Evolutionary conservation across 2,113 vertebrate species (phyloP).

Genomic region (Grammomys dolichurus): DNA sequence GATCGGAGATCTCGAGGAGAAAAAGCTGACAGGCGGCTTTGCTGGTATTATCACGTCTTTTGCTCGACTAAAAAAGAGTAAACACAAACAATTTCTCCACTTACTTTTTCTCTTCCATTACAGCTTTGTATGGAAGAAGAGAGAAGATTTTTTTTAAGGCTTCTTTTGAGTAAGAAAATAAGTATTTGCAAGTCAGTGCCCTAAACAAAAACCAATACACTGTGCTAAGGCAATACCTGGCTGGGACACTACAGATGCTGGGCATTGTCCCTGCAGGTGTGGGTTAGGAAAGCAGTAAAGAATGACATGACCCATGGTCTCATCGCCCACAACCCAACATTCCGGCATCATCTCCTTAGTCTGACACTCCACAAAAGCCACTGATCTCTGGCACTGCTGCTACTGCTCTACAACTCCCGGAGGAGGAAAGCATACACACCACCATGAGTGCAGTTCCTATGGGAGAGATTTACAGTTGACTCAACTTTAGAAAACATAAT

Average conservation of each 20-base stretch:
- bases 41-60: conserved; percentile 94
- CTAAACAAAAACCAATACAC: not conserved
- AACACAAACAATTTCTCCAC: conserved; percentile 57
- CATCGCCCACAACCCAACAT: not conserved
- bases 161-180: conserved; percentile 25
- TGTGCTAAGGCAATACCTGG: not conserved
- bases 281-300: not conserved
- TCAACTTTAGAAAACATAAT: not conserved
- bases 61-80: conserved; percentile 89
- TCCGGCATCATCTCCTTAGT: not conserved
- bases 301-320: not conserved
- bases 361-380: not conserved
- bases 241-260: not conserved
- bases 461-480: not conserved
- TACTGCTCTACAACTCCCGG: not conserved
- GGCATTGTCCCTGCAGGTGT: not conserved
- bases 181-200: not conserved
- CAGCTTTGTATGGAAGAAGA: conserved; percentile 4
- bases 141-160: not conserved
- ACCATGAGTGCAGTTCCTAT: not conserved
- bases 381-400: not conserved
- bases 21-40: conserved; percentile 93
- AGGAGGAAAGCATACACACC: not conserved
- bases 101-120: conserved; percentile 47
- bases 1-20: conserved; percentile 91